phyloP scores from a whole-genome alignment of 2,113 vertebrate species.

The Colaptes auratus region DNA sequence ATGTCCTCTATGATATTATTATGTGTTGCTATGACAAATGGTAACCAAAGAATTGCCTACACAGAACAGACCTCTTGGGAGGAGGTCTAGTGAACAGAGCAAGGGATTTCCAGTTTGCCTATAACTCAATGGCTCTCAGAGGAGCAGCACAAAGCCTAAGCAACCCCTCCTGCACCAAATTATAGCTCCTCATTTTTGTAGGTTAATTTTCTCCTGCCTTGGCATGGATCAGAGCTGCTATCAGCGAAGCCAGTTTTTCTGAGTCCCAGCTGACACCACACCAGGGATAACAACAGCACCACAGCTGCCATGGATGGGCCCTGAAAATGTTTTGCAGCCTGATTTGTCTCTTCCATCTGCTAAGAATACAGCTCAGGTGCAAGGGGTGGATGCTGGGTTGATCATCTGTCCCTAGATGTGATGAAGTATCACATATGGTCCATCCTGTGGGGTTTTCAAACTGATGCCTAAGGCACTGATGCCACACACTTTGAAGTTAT shows the following conservation, averaged over 20 bases:
- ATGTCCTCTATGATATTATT: neutral
- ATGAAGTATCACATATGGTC: neutral
- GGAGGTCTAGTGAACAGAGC: neutral
- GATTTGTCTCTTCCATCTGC: neutral
- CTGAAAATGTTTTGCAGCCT: neutral
- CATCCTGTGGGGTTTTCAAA: neutral
- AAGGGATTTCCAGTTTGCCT: neutral
- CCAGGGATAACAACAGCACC: neutral
- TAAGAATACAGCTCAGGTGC: neutral
- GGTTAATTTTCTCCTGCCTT: neutral
- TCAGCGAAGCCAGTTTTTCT: neutral
- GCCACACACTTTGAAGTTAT: neutral
- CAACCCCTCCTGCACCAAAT: neutral
- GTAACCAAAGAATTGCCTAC: neutral
- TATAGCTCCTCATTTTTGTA: neutral
- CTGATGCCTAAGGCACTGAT: neutral
- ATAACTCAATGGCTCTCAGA: rapidly evolving
- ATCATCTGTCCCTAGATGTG: neutral
- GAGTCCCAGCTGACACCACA: neutral
- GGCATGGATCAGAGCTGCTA: neutral
- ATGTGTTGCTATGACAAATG: neutral
- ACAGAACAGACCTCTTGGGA: neutral
- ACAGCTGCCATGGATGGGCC: neutral
- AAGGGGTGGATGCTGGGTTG: neutral
- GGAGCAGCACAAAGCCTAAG: neutral